A percentile compares a stretch with the other conserved stretches of the same genome.
These are phyloP conservation scores for Todiramphus saurophagus DNA, from an alignment of 2,113 vertebrate species.

Conservation along the genomic window DNA sequence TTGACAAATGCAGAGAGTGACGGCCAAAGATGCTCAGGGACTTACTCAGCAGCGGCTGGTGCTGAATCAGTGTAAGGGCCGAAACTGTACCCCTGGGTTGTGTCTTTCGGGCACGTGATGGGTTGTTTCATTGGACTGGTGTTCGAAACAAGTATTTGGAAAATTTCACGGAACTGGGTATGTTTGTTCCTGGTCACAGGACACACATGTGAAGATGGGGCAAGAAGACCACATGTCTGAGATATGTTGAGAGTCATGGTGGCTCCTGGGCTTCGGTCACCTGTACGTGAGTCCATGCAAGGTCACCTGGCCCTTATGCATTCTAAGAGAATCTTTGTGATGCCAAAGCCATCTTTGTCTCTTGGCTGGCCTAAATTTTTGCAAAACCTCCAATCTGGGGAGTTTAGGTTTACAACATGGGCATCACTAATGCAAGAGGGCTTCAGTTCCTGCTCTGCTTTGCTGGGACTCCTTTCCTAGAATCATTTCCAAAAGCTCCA, in stretches of 20 bases:
- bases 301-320: background rate
- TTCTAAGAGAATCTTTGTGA: background rate
- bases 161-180: background rate
- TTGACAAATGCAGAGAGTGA: background rate
- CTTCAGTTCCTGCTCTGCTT: background rate
- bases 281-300: fast-evolving
- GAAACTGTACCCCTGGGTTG: background rate
- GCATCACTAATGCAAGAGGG: background rate
- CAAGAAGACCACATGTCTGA: background rate
- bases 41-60: constrained; percentile 19
- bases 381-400: background rate
- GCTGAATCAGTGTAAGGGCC: background rate
- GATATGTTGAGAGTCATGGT: fast-evolving
- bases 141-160: background rate
- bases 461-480: background rate
- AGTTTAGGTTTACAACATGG: fast-evolving
- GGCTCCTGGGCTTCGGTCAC: background rate
- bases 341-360: background rate
- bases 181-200: fast-evolving
- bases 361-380: background rate
- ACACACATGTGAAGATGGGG: fast-evolving
- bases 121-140: background rate
- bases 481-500: background rate
- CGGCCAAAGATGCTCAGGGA: background rate
- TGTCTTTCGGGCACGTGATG: background rate